Base-by-base conservation (phyloP, 2,888 invertebrate species). In the Hanleya hanleyi region DNA sequence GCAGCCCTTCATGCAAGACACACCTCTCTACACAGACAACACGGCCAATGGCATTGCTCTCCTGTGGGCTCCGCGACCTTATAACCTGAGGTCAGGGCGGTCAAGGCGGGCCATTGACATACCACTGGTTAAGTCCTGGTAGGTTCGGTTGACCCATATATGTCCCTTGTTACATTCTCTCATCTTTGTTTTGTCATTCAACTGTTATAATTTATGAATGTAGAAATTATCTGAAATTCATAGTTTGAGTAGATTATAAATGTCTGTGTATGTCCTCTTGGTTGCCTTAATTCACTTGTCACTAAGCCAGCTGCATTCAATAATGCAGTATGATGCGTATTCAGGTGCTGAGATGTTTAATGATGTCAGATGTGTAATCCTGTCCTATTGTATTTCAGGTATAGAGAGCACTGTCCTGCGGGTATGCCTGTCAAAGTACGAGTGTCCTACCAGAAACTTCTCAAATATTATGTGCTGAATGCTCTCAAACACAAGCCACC, bases 381-480 rank as follows among this genome's bases (percentile, higher is more conserved):
- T n/a, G n/a, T n/a, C n/a, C n/a, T n/a, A n/a, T 68, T 65, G 18
- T 51, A 12, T 33, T 74, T 7, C 75, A 85, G 85, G 85, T 90
- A 90, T 77, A 81, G 91, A 71, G 92, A 92, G 77, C 92, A 92
- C 83, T 92, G 92, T 77, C 92, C 92, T 9, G 81, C 88, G 6
- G 87, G 86, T n/a, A 90, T 90, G 92, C 99, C 99, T 0, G 99
- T 99, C 0, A 99, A 99, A 93, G 99, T 99, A 41, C 94, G 99
- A 77, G 99, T 99, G 38, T 99, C 99, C 67, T 99, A 99, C 90
- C 99, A 99, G 91, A 99, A 99, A 89, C 92, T 99, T 41, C 92
- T 99, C 65, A 99, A 99, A 90, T 99, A 99, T 90, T 99, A 96
- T 89, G 99, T 99, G 0, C 92, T 99, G 50, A 99, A 99, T 91